A percentile compares a stretch with the other conserved stretches of the same genome.
These are phyloP conservation scores for Eolophus roseicapilla DNA, from an alignment of 2,113 vertebrate species.

Conservation along the genomic window DNA sequence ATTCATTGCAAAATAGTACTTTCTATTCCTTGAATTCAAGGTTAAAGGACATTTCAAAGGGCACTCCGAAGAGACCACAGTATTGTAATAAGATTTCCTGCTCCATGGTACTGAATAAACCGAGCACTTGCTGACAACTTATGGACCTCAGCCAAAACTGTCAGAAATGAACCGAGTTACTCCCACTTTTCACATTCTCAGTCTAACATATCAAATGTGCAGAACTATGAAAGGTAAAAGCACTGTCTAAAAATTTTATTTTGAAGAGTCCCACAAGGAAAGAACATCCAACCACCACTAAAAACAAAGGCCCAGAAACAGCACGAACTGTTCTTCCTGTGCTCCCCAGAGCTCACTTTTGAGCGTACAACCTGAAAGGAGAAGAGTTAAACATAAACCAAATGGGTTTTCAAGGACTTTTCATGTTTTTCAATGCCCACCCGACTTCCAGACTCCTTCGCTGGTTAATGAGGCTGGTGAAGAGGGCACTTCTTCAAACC, in stretches of 20 bases:
- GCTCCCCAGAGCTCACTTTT: background rate
- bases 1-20: fast-evolving
- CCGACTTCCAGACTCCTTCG: background rate
- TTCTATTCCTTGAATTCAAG: background rate
- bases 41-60: background rate
- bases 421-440: background rate
- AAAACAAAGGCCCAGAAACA: background rate
- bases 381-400: background rate
- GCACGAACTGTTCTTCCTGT: fast-evolving
- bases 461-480: background rate
- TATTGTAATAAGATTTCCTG: background rate
- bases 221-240: background rate
- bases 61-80: background rate
- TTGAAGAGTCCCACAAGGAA: background rate
- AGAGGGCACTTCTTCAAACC: background rate
- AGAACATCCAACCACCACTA: background rate
- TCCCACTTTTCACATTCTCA: background rate
- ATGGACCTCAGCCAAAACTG: background rate
- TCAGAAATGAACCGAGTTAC: background rate
- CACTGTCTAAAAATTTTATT: background rate
- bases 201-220: background rate
- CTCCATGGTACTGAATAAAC: background rate
- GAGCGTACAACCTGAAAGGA: background rate
- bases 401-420: background rate
- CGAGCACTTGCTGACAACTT: background rate